Percentiles rank a stretch among this genome's conserved stretches.
Conservation (phyloP, 2,797 vertebrate genomes). For the Podarcis siculus region DNA sequence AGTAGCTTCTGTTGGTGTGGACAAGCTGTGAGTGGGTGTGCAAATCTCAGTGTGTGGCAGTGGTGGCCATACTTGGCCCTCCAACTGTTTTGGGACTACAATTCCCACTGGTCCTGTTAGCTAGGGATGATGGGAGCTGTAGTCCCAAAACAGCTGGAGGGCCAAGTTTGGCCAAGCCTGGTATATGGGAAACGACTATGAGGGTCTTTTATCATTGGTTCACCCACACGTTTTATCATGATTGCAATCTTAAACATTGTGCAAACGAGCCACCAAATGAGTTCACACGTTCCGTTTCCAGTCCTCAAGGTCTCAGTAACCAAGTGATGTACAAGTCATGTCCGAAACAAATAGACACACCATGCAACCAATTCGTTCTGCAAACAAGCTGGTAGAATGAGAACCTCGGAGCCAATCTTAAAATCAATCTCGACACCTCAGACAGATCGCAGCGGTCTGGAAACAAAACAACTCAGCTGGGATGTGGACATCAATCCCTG, state of each 20-base stretch:
- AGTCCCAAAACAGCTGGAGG: too few relatives aligned
- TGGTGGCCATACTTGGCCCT: too few relatives aligned
- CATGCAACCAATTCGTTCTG: neutral
- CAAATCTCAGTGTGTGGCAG: neutral
- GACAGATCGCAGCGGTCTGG: constrained; percentile 1
- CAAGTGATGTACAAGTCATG: neutral
- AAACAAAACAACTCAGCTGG: constrained; percentile 23
- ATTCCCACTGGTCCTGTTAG: too few relatives aligned
- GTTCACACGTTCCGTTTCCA: neutral
- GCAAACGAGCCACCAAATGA: neutral
- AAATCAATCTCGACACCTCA: constrained; percentile 14
- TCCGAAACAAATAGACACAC: neutral
- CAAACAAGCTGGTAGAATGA: neutral
- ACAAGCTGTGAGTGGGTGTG: neutral
- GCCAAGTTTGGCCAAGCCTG: too few relatives aligned
- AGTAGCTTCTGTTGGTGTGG: neutral
- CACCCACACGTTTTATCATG: neutral
- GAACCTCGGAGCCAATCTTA: neutral
- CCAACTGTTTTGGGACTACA: too few relatives aligned
- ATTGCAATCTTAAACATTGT: neutral
- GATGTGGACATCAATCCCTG: neutral
- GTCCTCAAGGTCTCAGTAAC: neutral
- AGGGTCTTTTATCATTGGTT: neutral
- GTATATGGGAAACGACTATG: too few relatives aligned
- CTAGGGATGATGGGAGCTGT: too few relatives aligned